These are phyloP conservation scores for Illadopsis cleaveri DNA, from an alignment of 2,113 vertebrate genomes.

Conservation along the genomic window DNA sequence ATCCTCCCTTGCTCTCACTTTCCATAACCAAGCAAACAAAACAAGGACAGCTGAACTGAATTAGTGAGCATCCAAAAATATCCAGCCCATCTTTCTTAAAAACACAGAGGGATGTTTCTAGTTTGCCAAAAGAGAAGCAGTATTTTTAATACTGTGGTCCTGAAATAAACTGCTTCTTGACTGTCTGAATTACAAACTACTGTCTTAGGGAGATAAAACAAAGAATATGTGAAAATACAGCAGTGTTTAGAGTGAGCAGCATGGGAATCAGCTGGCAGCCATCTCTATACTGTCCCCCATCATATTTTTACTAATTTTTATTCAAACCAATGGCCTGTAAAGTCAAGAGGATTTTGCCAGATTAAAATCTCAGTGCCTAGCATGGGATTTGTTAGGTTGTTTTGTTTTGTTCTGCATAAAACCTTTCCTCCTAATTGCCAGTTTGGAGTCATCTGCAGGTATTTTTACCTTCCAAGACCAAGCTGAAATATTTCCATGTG, in stretches of 20 bases:
- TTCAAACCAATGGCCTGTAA: not conserved
- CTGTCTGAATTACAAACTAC: constrained; percentile 43
- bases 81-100: constrained; percentile 32
- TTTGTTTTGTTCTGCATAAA: not conserved
- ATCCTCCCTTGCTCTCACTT: not conserved
- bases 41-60: constrained; percentile 50
- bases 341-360: not conserved
- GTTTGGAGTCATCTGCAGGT: not conserved
- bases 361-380: not conserved
- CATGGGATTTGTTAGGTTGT: not conserved
- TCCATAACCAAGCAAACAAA: constrained; percentile 15
- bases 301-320: not conserved
- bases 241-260: fast-evolving
- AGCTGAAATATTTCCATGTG: not conserved
- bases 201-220: constrained; percentile 7
- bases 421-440: not conserved
- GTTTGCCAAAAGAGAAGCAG: constrained; percentile 37
- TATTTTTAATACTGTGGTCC: constrained; percentile 37
- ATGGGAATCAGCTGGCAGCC: not conserved
- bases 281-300: not conserved
- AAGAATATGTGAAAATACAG: not conserved
- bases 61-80: constrained; percentile 53
- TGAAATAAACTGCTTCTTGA: constrained; percentile 30
- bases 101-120: constrained; percentile 14
- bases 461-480: not conserved